phyloP scores from a whole-genome alignment of 2,113 vertebrate species.

The Dascyllus trimaculatus region DNA sequence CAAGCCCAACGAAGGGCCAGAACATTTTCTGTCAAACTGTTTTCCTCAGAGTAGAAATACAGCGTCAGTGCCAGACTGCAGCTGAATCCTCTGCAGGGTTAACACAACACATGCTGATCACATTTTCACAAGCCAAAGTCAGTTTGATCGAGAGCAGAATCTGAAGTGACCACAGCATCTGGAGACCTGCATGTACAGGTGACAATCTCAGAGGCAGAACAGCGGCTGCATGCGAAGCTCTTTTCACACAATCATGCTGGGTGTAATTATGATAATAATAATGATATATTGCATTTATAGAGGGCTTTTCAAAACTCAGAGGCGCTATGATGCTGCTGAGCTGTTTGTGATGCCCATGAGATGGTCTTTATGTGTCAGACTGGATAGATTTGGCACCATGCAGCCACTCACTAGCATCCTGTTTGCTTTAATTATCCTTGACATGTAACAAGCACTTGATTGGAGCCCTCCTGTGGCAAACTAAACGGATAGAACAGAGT shows the following conservation, averaged over 20 bases:
- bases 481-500: no score
- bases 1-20: no score
- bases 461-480: no score
- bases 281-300: no score
- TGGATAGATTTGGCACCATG: not conserved
- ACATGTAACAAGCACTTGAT: no score
- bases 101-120: not conserved
- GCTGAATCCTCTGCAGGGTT: not conserved
- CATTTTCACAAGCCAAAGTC: constrained; percentile 18
- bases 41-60: not conserved
- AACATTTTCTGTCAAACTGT: no score
- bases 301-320: no score
- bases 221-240: constrained; percentile 41
- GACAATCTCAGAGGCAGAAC: constrained; percentile 30
- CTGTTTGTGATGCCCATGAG: not conserved
- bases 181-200: constrained; percentile 41
- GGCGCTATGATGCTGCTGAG: not conserved
- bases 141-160: constrained; percentile 31
- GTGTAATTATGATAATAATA: no score
- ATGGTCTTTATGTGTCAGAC: not conserved
- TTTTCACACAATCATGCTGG: not conserved
- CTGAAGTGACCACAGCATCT: constrained; percentile 49
- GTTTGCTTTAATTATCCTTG: no score
- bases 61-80: not conserved
- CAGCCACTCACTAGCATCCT: no score